A percentile compares a stretch with the other conserved stretches of the same genome.
Evolutionary conservation across 2,888 invertebrate species (phyloP).

Genomic region (Eupithecia vulgata): DNA sequence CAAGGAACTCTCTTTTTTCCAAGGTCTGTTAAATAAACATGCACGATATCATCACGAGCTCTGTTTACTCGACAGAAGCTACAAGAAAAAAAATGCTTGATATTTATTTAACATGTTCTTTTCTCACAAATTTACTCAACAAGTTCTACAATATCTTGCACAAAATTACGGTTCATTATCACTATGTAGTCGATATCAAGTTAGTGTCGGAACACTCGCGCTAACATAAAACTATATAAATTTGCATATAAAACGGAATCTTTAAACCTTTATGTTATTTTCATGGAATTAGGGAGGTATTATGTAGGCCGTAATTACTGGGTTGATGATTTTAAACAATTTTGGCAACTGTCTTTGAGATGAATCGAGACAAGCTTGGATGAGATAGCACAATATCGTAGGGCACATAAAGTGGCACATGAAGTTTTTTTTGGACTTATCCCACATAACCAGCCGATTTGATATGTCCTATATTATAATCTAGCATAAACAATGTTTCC

Average conservation of each 20-base stretch:
- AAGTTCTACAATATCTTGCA: neutral
- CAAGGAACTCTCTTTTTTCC: no score
- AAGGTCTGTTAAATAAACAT: neutral
- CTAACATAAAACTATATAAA: constrained; percentile 43
- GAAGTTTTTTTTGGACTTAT: neutral
- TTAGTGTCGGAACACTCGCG: constrained; percentile 32
- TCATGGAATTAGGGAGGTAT: constrained; percentile 12
- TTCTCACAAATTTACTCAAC: neutral
- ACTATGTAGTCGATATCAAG: constrained; percentile 31
- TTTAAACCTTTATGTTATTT: constrained; percentile 42
- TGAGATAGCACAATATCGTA: neutral
- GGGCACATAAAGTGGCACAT: neutral
- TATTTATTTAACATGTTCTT: neutral
- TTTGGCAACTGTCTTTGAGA: neutral
- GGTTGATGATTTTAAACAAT: neutral
- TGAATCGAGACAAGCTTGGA: neutral
- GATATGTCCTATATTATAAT: neutral
- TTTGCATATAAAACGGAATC: constrained; percentile 50
- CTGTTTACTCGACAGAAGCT: no score
- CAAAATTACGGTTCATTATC: constrained; percentile 48
- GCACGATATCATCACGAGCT: neutral
- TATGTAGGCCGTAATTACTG: neutral
- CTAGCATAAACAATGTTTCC: neutral
- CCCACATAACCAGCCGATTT: neutral
- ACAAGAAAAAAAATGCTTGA: neutral